These are phyloP conservation scores for Melanotaenia trifasciata DNA, from an alignment of 2,797 vertebrate species.

Conservation along the genomic window DNA sequence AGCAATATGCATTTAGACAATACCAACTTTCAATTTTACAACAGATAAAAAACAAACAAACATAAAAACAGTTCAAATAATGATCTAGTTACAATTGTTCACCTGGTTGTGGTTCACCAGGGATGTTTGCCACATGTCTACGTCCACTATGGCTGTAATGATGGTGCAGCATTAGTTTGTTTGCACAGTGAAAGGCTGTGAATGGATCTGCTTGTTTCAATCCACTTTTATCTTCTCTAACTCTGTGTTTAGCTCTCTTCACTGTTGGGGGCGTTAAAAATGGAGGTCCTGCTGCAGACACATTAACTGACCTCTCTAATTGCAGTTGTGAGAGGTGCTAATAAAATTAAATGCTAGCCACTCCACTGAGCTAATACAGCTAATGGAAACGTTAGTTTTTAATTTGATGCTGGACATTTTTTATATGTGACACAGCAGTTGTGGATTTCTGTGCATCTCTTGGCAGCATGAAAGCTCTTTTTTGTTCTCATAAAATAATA, in stretches of 20 bases:
- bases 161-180: slow-evolving; percentile 7
- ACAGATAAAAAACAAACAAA: background rate
- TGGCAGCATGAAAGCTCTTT: slow-evolving; percentile 29
- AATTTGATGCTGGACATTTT: slow-evolving; percentile 65
- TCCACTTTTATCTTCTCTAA: slow-evolving; percentile 18
- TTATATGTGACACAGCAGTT: slow-evolving; percentile 43
- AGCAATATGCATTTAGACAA: slow-evolving; percentile 19
- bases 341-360: slow-evolving; percentile 77
- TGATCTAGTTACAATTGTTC: background rate
- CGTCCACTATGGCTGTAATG: background rate
- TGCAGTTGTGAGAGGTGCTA: slow-evolving; percentile 73
- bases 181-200: slow-evolving; percentile 6
- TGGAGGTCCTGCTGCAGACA: slow-evolving; percentile 56
- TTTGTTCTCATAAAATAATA: too few relatives aligned
- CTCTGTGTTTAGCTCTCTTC: slow-evolving; percentile 40
- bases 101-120: slow-evolving; percentile 9
- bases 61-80: slow-evolving; percentile 1
- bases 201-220: slow-evolving; percentile 16
- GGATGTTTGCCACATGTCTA: background rate
- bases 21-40: background rate
- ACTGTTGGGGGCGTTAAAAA: slow-evolving; percentile 32
- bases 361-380: slow-evolving; percentile 69
- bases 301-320: slow-evolving; percentile 72
- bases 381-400: slow-evolving; percentile 69
- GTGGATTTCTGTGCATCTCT: slow-evolving; percentile 50